Conservation (phyloP, 2,113 vertebrate species). For the Mobula birostris region DNA sequence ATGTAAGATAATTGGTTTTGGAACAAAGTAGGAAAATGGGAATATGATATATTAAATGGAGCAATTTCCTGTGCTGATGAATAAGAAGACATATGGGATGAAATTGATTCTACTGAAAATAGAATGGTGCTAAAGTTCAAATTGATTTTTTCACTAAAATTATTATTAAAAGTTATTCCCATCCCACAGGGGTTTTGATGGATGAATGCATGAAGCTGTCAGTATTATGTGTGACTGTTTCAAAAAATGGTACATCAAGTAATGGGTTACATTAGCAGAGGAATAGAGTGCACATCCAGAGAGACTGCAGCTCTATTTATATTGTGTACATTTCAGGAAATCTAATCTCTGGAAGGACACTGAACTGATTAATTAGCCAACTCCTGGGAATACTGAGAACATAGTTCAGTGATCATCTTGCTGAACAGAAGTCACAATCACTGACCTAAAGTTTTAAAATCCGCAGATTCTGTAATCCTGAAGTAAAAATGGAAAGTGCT, state of each 20-base stretch:
- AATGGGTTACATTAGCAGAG: neutral
- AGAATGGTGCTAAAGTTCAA: neutral
- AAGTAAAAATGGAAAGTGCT: too few relatives aligned
- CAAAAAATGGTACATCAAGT: neutral
- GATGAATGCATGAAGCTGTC: neutral
- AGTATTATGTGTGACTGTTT: neutral
- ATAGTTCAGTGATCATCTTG: neutral
- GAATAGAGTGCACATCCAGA: neutral
- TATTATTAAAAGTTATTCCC: conserved; percentile 16
- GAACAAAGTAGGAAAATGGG: neutral
- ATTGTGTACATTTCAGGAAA: neutral
- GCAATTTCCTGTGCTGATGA: neutral
- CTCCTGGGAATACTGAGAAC: neutral
- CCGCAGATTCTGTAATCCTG: too few relatives aligned
- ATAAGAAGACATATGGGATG: neutral
- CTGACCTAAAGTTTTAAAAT: neutral
- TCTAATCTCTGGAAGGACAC: neutral
- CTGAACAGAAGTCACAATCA: neutral
- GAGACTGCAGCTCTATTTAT: neutral
- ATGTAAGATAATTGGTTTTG: conserved; percentile 15
- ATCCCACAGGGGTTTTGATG: neutral
- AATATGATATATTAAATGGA: conserved; percentile 1
- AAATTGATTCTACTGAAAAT: neutral
- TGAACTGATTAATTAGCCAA: neutral
- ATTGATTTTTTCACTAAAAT: conserved; percentile 2